Evolutionary conservation across 2,888 invertebrate species (phyloP).

Genomic region (Clostera curtula): DNA sequence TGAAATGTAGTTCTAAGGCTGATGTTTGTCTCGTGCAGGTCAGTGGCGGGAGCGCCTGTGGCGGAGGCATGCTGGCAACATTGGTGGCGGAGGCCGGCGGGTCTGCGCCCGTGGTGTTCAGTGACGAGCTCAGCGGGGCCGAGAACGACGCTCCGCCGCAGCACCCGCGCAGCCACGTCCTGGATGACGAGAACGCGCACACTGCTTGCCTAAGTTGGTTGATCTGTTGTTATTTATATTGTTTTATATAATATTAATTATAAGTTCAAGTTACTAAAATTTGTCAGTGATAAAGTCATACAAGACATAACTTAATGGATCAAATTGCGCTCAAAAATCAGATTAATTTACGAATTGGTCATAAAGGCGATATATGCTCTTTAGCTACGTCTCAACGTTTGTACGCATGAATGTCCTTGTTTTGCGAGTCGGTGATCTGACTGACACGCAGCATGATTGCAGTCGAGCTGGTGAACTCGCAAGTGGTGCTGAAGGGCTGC

Average conservation of each 20-base stretch:
- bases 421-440: too few species aligned
- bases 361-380: too few species aligned
- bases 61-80: conserved; percentile 85
- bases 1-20: too few species aligned
- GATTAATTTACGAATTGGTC: too few species aligned
- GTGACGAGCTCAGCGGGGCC: conserved; percentile 88
- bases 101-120: conserved; percentile 95
- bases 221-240: too few species aligned
- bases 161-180: conserved; percentile 75
- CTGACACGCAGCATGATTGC: conserved; percentile 8
- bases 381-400: too few species aligned
- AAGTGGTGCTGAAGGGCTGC: conserved; percentile 95
- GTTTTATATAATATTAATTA: too few species aligned
- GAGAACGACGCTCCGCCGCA: conserved; percentile 72
- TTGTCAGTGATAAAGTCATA: too few species aligned
- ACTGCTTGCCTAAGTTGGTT: conserved; percentile 96
- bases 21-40: not conserved
- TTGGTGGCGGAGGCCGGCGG: conserved; percentile 93
- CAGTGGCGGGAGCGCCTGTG: conserved; percentile 11
- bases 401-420: too few species aligned
- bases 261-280: too few species aligned
- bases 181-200: conserved; percentile 93
- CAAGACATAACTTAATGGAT: too few species aligned
- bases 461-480: conserved; percentile 94
- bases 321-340: too few species aligned